phyloP scores from a whole-genome alignment of 2,113 vertebrate species.

The Eptesicus fuscus region DNA sequence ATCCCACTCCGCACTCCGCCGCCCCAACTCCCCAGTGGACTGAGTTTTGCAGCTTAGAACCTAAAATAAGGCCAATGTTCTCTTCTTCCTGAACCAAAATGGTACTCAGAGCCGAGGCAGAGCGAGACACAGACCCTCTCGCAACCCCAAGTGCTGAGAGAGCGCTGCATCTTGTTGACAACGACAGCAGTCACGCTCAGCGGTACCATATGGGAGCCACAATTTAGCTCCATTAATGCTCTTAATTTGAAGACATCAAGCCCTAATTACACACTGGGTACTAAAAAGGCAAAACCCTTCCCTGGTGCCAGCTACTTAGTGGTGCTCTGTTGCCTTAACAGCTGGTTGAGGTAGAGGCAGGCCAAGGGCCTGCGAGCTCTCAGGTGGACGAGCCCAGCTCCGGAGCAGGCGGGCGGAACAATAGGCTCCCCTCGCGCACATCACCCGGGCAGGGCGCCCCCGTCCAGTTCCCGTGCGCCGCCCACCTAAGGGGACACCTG shows the following conservation, averaged over 20 bases:
- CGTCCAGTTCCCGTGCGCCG: constrained; percentile 14
- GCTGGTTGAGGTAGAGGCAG: constrained; percentile 82
- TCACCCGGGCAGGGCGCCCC: background rate
- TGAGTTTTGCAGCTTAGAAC: accelerated
- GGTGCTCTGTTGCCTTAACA: constrained; percentile 84
- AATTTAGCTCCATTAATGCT: constrained; percentile 91
- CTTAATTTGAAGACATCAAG: constrained; percentile 91
- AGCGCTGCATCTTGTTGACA: constrained; percentile 83
- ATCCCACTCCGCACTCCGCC: background rate
- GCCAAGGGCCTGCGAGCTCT: constrained; percentile 77
- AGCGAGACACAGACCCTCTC: constrained; percentile 59
- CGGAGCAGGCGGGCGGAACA: constrained; percentile 65
- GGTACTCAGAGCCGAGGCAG: background rate
- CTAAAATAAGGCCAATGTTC: background rate
- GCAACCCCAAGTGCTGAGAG: constrained; percentile 67
- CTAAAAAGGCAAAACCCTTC: constrained; percentile 86
- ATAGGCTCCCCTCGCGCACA: constrained; percentile 53
- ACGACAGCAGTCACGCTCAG: constrained; percentile 84
- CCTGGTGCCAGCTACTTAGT: constrained; percentile 85
- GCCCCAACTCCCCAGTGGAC: background rate
- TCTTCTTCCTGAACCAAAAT: background rate
- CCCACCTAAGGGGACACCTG: background rate
- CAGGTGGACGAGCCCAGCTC: constrained; percentile 79
- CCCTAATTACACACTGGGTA: constrained; percentile 89
- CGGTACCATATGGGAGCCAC: constrained; percentile 87